Base-by-base conservation (phyloP, 2,113 vertebrate genomes). In the Canis aureus region DNA sequence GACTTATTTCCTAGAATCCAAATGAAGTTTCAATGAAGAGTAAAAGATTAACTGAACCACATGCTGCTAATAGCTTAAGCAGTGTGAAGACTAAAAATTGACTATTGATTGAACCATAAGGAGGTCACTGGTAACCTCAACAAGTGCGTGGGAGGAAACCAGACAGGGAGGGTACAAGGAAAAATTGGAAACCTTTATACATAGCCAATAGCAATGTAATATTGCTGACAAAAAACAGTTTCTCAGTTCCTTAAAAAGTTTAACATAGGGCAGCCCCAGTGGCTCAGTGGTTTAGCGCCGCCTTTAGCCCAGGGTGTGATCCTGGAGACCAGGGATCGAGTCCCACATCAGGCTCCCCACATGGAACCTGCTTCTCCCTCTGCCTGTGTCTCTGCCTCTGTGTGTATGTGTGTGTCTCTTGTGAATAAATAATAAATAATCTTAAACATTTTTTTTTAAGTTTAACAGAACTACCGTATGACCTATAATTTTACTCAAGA, bases 1-100 rank as follows among this genome's bases (percentile, higher is more conserved):
- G 51, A 82, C 55, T 64, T 59, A 96, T 94, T 91, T 86, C 81
- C 64, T 59, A 66, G 73, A 94, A 90, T 80, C 43, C 73, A 73
- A 64, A 86, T 94, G 80, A 57, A 80, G 51, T 92, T 97, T 93
- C 49, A 85, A 53, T 38, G 43, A 85, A 73, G n/a, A 76, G 29
- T 88, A 29, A 85, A 32, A 79, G 59, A 79, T 64, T 71, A 51
- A 49, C n/a, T 59, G 64, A 80, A 66, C 51, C 64, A 86, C 74
- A 73, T 80, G 49, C 32, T 78, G 32, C 38, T 69, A 81, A 57
- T 91, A 57, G 57, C 5, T 79, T 27, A 64, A 59, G 5, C 55
- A 73, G 25, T 81, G 35, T 59, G 82, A 96, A 59, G 49, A 81
- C 73, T 91, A 35, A 94, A 87, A 81, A 59, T 66, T 86, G 49